Percentiles rank a stretch among this genome's conserved stretches.
Evolutionary conservation across 2,113 vertebrate species (phyloP).

Genomic region (Anoura caudifer): DNA sequence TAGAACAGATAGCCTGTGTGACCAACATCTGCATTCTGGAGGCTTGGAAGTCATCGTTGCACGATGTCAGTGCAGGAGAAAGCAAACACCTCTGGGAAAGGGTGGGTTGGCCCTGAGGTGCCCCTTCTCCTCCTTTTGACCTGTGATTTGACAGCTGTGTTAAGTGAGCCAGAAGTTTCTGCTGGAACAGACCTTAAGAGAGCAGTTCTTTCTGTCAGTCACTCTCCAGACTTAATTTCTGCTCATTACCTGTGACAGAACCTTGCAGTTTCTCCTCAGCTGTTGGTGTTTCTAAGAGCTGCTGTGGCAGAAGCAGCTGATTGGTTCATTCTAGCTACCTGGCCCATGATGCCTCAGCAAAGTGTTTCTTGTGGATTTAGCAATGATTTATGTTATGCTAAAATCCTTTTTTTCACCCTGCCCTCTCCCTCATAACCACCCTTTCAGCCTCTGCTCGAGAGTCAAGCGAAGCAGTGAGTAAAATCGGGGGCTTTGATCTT

Average conservation of each 20-base stretch:
- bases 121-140: conserved; percentile 42
- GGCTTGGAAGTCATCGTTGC: neutral
- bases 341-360: neutral
- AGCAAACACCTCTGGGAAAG: neutral
- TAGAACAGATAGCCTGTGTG: neutral
- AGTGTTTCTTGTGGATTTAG: neutral
- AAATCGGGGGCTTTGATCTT: conserved; percentile 45
- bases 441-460: neutral
- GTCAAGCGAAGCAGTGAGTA: neutral
- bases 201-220: conserved; percentile 22
- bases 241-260: neutral
- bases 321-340: conserved; percentile 39
- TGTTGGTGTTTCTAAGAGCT: conserved; percentile 25
- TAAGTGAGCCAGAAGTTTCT: neutral
- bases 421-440: fast-evolving
- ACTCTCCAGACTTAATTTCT: neutral
- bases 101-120: neutral
- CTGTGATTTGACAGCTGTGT: conserved; percentile 57
- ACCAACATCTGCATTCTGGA: neutral
- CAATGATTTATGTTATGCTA: conserved; percentile 16
- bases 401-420: neutral
- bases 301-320: neutral
- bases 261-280: neutral
- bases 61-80: neutral
- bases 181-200: neutral